Base-by-base conservation (phyloP, 2,888 invertebrate genomes). In the Ptychoptera albimana region DNA sequence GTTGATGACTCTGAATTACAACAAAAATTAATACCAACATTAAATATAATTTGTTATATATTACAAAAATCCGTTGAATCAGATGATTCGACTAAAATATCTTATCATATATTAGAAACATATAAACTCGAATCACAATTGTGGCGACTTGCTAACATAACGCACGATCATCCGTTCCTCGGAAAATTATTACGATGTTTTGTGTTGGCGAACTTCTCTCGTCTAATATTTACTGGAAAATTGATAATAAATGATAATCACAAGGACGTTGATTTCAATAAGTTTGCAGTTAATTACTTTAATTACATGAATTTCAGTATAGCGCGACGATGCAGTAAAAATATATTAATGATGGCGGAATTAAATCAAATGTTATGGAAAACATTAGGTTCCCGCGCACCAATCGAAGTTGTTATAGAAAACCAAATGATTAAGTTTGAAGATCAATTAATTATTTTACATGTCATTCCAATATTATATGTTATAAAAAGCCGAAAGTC, bases 381-480 rank as follows among this genome's bases (percentile, higher is more conserved):
- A 37, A 61, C 59, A 47, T 46, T 70, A 4, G 59, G 61, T 7
- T 37, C 50, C 3, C 52, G 59, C 6, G 61, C 58, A 2, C 61
- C 64, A 10, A 53, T 55, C 29, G 60, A 64, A 50, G 57, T 66
- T 15, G 50, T 57, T 12, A 57, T 66, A 15, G 60, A 61, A 49
- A 56, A 60, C 36, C 59, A 64, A 41, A 52, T 54, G 1, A 59
- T 62, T 8, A 53, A 70, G 30, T 64, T 77, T 46, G 72, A 75
- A 51, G 73, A 74, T 54, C 76, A 79, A 57, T 61, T 79, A 50
- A 57, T 79, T 15, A 66, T 73, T 42, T 67, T 77, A 49, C 73
- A 79, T 56, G 60, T 82, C 11, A 59, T 80, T 38, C 84, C 85
- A 0, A 57, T 79, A 30, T 57, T 76, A 30, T 60, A 65, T 34